phyloP scores from a whole-genome alignment of 2,797 vertebrate species.

The Chanos chanos region DNA sequence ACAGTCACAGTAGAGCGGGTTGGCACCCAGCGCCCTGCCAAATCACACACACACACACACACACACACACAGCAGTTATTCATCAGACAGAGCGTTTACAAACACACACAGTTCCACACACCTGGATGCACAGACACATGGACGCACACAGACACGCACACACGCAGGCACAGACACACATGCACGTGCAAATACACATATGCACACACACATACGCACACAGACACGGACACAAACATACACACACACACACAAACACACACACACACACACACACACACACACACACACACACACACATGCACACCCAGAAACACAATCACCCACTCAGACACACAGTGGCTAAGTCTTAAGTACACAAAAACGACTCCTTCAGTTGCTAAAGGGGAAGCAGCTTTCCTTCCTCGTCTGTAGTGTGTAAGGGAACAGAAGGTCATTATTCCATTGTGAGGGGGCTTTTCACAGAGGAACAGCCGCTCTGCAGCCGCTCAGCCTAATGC shows the following conservation, averaged over 20 bases:
- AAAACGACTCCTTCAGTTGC: constrained; percentile 19
- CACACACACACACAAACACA: constrained; percentile 8
- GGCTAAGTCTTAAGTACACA: constrained; percentile 5
- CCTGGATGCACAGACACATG: no score
- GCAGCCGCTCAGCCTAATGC: constrained; percentile 28
- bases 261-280: neutral
- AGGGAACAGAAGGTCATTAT: constrained; percentile 34
- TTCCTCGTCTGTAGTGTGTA: constrained; percentile 21
- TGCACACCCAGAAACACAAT: neutral
- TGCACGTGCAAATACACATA: constrained; percentile 18
- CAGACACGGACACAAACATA: neutral
- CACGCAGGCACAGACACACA: constrained; percentile 5
- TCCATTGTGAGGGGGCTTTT: constrained; percentile 26
- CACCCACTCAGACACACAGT: neutral
- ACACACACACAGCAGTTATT: neutral
- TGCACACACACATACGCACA: neutral
- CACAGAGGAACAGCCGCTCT: constrained; percentile 18
- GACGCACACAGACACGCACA: neutral
- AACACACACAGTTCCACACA: neutral
- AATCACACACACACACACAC: no score
- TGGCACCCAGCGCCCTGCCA: constrained; percentile 90
- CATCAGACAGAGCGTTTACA: neutral
- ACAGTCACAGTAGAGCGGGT: constrained; percentile 95
- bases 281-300: neutral
- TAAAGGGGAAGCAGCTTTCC: neutral